Evolutionary conservation across 2,797 vertebrate genomes (phyloP).

Genomic region (Poeciliopsis presidionis): DNA sequence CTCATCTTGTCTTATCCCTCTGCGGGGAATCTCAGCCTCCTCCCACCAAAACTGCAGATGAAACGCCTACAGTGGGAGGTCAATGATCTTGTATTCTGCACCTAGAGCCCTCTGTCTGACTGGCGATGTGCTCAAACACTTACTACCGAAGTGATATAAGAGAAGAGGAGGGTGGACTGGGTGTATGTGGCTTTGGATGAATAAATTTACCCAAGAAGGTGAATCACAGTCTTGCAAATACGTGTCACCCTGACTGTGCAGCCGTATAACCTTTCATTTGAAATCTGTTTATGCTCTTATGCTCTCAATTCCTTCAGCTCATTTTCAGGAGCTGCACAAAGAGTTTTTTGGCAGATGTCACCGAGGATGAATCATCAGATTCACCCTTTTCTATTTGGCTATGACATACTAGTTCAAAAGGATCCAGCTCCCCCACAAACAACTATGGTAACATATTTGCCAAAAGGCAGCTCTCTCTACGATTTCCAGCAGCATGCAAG

Average conservation of each 20-base stretch:
- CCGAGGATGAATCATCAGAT: slow-evolving; percentile 38
- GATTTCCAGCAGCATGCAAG: slow-evolving; percentile 9
- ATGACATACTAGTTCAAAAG: slow-evolving; percentile 26
- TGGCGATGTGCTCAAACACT: slow-evolving; percentile 6
- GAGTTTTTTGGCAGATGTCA: slow-evolving; percentile 28
- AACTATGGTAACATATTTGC: slow-evolving; percentile 16
- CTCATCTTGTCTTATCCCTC: slow-evolving; percentile 34
- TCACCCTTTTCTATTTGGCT: slow-evolving; percentile 4
- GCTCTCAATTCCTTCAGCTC: not conserved
- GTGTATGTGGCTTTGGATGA: slow-evolving; percentile 41
- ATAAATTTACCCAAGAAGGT: slow-evolving; percentile 48
- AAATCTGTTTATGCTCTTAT: slow-evolving; percentile 2
- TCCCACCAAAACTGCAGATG: slow-evolving; percentile 52
- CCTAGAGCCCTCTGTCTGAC: slow-evolving; percentile 45
- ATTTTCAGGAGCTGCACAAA: slow-evolving; percentile 22
- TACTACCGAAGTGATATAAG: slow-evolving; percentile 21
- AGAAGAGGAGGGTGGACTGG: slow-evolving; percentile 27
- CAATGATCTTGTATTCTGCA: slow-evolving; percentile 70
- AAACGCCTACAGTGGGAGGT: slow-evolving; percentile 60
- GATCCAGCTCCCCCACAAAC: slow-evolving; percentile 22
- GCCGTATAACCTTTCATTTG: not conserved
- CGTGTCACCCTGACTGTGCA: slow-evolving; percentile 47
- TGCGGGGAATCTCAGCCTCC: slow-evolving; percentile 27
- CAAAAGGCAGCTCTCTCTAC: slow-evolving; percentile 7
- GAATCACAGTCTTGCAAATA: slow-evolving; percentile 46